phyloP scores from a whole-genome alignment of 2,888 invertebrate genomes.

The Hipparchia sbordonii region DNA sequence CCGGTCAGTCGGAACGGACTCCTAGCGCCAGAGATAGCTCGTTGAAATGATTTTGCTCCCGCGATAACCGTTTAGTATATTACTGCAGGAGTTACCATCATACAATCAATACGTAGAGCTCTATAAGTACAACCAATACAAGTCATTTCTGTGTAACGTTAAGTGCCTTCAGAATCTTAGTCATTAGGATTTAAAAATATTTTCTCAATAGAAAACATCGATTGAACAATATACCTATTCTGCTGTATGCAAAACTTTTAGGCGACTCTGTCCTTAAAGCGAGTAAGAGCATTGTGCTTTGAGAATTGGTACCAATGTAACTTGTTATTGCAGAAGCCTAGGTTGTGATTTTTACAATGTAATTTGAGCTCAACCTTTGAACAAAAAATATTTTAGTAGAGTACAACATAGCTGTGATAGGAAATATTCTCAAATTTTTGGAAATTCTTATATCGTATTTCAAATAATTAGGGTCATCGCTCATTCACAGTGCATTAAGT shows the following conservation, averaged over 20 bases:
- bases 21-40: too few relatives aligned
- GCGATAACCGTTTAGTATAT: constrained; percentile 61
- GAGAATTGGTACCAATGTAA: constrained; percentile 37
- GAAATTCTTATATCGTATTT: neutral
- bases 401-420: constrained; percentile 50
- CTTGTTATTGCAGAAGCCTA: constrained; percentile 60
- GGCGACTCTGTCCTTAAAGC: neutral
- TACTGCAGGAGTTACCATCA: constrained; percentile 79
- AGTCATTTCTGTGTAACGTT: constrained; percentile 77
- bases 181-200: constrained; percentile 77
- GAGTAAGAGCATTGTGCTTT: neutral
- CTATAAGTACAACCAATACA: constrained; percentile 75
- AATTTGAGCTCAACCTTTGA: constrained; percentile 12
- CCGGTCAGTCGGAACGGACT: too few relatives aligned
- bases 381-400: constrained; percentile 31
- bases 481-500: constrained; percentile 3
- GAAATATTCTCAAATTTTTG: constrained; percentile 39
- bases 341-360: constrained; percentile 61
- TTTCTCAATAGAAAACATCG: constrained; percentile 47
- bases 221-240: constrained; percentile 48
- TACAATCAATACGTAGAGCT: constrained; percentile 78
- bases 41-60: constrained; percentile 57
- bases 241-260: neutral
- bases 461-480: neutral
- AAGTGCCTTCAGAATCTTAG: constrained; percentile 81